phyloP scores from a whole-genome alignment of 1,140 invertebrate species.

The Cotesia typhae region DNA sequence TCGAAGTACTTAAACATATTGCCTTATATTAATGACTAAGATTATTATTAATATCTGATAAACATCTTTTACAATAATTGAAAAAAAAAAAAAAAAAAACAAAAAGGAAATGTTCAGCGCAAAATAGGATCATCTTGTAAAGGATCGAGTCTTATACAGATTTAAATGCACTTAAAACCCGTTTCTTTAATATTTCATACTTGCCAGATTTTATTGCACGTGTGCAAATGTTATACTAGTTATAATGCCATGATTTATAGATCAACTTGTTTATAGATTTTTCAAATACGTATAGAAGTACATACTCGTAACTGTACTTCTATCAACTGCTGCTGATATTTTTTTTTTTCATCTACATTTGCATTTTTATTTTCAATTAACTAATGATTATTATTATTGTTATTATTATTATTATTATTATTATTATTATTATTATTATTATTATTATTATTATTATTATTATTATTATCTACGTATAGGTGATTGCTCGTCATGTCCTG shows the following conservation, averaged over 20 bases:
- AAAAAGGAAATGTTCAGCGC: no score
- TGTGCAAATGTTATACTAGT: background rate
- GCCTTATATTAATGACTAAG: no score
- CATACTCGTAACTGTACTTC: background rate
- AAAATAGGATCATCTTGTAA: background rate
- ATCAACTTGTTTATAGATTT: no score
- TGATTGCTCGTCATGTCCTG: slow-evolving; percentile 49
- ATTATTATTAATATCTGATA: no score
- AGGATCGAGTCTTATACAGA: background rate
- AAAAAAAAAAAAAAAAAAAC: background rate
- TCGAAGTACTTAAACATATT: background rate
- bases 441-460: background rate
- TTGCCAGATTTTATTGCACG: slow-evolving; percentile 6
- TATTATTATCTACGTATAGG: slow-evolving; percentile 35
- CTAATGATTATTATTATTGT: background rate
- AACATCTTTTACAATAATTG: no score
- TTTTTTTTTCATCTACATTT: slow-evolving; percentile 28
- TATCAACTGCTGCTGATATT: background rate
- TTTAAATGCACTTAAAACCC: background rate
- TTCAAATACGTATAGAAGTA: background rate
- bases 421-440: background rate
- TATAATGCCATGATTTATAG: no score
- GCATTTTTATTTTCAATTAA: background rate
- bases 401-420: background rate
- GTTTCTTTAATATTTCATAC: slow-evolving; percentile 16